Percentiles rank a stretch among this genome's conserved stretches.
These are phyloP conservation scores for Acleris literana DNA, from an alignment of 2,888 invertebrate genomes.

Conservation along the genomic window DNA sequence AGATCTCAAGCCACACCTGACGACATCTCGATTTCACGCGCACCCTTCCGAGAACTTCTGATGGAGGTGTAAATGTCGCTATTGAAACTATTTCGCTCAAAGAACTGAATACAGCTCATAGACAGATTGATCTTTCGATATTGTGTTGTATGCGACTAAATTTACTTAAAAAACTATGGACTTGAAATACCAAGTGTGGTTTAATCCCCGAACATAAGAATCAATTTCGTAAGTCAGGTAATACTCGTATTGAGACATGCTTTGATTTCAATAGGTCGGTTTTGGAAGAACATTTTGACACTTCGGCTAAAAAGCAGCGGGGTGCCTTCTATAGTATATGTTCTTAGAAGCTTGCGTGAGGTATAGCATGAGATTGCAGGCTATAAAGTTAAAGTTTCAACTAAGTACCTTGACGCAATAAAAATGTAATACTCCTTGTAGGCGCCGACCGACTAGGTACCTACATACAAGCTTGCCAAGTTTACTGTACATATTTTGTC, in stretches of 20 bases:
- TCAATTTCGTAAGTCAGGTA: conserved; percentile 26
- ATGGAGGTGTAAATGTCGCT: conserved; percentile 66
- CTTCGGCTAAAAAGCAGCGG: conserved; percentile 78
- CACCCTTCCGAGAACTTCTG: conserved; percentile 63
- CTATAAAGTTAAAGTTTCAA: conserved; percentile 40
- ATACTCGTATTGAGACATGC: conserved; percentile 38
- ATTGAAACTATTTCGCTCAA: conserved; percentile 58
- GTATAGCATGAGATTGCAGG: conserved; percentile 59
- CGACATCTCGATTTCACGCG: conserved; percentile 67
- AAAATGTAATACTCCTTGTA: neutral
- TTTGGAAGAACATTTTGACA: conserved; percentile 78
- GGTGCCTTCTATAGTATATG: conserved; percentile 63
- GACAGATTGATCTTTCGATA: conserved; percentile 67
- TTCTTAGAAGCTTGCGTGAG: conserved; percentile 77
- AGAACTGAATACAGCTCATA: conserved; percentile 54
- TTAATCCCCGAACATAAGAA: conserved; percentile 22
- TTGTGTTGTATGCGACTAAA: conserved; percentile 41
- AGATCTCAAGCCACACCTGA: conserved; percentile 66
- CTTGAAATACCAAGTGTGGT: neutral
- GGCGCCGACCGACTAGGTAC: too few relatives aligned
- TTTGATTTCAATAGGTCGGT: conserved; percentile 59
- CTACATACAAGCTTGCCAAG: too few relatives aligned
- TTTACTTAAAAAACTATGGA: neutral
- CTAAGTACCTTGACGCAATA: conserved; percentile 3
- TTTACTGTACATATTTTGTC: too few relatives aligned